These are phyloP conservation scores for Synanceia verrucosa DNA, from an alignment of 2,797 vertebrate species.

Conservation along the genomic window DNA sequence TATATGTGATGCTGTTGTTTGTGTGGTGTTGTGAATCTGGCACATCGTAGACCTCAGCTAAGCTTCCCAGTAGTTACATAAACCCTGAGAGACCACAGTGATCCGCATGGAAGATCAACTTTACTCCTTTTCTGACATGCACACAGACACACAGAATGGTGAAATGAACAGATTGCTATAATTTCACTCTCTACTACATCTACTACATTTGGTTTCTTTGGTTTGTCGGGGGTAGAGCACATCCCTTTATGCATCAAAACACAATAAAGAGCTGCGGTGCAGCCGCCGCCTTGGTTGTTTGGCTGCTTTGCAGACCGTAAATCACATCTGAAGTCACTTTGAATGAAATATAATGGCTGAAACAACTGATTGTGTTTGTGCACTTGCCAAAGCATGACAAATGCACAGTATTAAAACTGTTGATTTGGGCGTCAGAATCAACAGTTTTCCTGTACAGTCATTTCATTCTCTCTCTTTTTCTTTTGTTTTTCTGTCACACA, in stretches of 20 bases:
- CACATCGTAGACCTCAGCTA: slow-evolving; percentile 33
- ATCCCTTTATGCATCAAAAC: neutral
- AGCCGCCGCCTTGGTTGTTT: neutral
- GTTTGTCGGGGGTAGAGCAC: neutral
- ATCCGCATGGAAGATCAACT: slow-evolving; percentile 23
- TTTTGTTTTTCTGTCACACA: neutral
- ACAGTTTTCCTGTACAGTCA: neutral
- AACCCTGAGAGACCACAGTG: slow-evolving; percentile 39
- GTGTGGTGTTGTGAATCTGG: slow-evolving; percentile 18
- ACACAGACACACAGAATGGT: neutral
- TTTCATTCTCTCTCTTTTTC: neutral
- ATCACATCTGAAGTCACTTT: neutral
- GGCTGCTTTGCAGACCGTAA: neutral
- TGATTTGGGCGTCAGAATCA: neutral
- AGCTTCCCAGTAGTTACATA: slow-evolving; percentile 65
- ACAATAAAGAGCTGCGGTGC: neutral
- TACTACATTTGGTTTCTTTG: neutral
- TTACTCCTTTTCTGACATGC: slow-evolving; percentile 5
- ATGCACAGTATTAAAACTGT: neutral
- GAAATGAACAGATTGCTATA: neutral
- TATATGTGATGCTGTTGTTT: slow-evolving; percentile 3
- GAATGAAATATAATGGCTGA: neutral
- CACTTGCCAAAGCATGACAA: neutral
- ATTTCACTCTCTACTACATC: neutral
- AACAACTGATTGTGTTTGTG: neutral